Conservation (phyloP, 1,140 invertebrate species). For the Procambarus virginalis region DNA sequence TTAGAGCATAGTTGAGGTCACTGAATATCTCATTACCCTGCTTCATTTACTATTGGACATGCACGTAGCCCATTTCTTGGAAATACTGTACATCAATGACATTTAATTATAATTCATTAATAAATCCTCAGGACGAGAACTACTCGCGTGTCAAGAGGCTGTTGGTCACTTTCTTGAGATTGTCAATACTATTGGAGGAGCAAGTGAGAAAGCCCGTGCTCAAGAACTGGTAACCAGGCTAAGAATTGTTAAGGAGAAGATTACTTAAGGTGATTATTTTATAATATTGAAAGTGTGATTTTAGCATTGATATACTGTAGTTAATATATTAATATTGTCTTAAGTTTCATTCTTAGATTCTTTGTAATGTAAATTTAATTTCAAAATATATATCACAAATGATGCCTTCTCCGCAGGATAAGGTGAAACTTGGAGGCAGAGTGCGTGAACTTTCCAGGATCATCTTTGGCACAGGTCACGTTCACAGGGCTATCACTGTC, state of each 20-base stretch:
- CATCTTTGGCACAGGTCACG: constrained; percentile 49
- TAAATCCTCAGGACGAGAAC: constrained; percentile 17
- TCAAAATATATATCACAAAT: background rate
- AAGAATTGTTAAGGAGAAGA: constrained; percentile 37
- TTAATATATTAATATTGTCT: background rate
- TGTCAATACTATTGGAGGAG: constrained; percentile 40
- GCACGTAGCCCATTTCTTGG: too few species aligned
- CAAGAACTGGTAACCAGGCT: constrained; percentile 33
- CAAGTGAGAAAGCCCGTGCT: constrained; percentile 31
- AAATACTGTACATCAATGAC: background rate
- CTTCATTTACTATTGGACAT: too few species aligned
- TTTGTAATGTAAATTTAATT: background rate
- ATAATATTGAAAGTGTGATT: background rate
- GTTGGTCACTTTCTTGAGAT: constrained; percentile 44
- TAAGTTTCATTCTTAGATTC: background rate
- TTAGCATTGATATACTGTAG: background rate
- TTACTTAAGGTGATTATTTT: constrained; percentile 18
- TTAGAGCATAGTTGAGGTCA: too few species aligned
- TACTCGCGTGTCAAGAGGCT: constrained; percentile 49
- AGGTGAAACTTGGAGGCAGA: constrained; percentile 28
- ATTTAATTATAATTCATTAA: background rate
- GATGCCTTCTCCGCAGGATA: constrained; percentile 23
- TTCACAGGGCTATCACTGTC: constrained; percentile 40
- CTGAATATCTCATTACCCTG: too few species aligned
- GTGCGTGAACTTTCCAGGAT: constrained; percentile 31